Conservation (phyloP, 2,888 invertebrate genomes). For the Spatulosminthurus flaviceps region DNA sequence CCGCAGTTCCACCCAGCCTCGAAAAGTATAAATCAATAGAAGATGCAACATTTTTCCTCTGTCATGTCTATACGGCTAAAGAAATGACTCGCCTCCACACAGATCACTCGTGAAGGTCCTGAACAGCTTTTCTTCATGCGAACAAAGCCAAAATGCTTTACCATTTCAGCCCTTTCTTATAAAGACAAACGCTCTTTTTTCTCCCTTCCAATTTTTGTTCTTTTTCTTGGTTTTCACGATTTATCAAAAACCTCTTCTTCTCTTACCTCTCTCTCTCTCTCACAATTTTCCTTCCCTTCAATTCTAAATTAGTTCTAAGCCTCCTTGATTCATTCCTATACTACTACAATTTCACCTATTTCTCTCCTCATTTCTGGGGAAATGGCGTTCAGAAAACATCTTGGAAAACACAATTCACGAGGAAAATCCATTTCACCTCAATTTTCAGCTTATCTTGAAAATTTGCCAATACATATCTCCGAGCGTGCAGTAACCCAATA, state of each 20-base stretch:
- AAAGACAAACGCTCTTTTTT: background rate
- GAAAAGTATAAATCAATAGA: conserved; percentile 7
- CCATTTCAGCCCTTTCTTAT: background rate
- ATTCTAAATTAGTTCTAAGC: background rate
- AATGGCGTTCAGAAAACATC: no score
- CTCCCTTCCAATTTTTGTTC: background rate
- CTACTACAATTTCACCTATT: no score
- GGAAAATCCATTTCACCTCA: no score
- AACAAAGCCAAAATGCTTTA: no score
- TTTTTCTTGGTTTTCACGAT: background rate
- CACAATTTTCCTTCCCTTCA: background rate
- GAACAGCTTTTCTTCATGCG: no score
- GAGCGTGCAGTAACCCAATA: no score
- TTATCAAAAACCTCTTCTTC: background rate
- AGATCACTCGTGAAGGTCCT: background rate
- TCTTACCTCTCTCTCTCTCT: background rate
- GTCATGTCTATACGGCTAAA: conserved; percentile 6
- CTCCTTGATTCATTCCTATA: no score
- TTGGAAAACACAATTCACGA: no score
- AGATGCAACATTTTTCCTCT: conserved; percentile 9
- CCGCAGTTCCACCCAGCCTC: background rate
- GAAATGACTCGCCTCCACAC: conserved; percentile 1
- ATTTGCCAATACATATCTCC: no score
- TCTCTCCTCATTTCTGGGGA: no score
- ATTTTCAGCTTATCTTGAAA: no score